These are phyloP conservation scores for Tetragnatha montana DNA, from an alignment of 2,888 invertebrate genomes.

Conservation along the genomic window DNA sequence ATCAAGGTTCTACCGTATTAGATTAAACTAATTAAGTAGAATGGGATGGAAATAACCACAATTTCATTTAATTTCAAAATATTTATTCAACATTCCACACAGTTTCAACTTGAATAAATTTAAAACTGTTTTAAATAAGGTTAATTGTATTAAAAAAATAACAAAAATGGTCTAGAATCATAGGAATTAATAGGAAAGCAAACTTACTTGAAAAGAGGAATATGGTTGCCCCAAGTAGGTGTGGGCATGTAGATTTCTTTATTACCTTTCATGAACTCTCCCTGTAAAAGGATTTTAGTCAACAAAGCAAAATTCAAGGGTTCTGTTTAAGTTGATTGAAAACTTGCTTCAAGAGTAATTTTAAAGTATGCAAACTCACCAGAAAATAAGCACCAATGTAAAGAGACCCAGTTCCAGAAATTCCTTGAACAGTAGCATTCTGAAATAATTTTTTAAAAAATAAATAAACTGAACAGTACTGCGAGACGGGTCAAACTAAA, in stretches of 20 bases:
- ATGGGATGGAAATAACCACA: no score
- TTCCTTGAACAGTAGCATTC: slow-evolving; percentile 85
- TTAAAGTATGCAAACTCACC: slow-evolving; percentile 76
- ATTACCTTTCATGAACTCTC: slow-evolving; percentile 83
- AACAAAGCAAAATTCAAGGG: background rate
- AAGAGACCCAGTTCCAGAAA: slow-evolving; percentile 98
- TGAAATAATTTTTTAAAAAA: slow-evolving; percentile 74
- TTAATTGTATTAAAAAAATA: background rate
- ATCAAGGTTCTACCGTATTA: background rate
- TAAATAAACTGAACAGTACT: no score
- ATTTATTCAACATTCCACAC: no score
- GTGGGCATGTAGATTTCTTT: slow-evolving; percentile 90
- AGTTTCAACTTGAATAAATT: background rate
- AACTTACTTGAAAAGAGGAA: slow-evolving; percentile 88
- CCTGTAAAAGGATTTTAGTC: slow-evolving; percentile 71
- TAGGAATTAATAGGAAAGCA: background rate
- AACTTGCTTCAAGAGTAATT: background rate
- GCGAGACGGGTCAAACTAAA: background rate
- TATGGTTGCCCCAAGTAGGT: slow-evolving; percentile 99
- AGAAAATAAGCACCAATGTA: slow-evolving; percentile 93
- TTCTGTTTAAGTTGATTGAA: no score
- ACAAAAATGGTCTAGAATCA: background rate
- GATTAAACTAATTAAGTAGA: no score
- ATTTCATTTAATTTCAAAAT: no score
- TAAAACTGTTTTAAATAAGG: background rate